phyloP scores from a whole-genome alignment of 2,113 vertebrate genomes.

The Sorex araneus region DNA sequence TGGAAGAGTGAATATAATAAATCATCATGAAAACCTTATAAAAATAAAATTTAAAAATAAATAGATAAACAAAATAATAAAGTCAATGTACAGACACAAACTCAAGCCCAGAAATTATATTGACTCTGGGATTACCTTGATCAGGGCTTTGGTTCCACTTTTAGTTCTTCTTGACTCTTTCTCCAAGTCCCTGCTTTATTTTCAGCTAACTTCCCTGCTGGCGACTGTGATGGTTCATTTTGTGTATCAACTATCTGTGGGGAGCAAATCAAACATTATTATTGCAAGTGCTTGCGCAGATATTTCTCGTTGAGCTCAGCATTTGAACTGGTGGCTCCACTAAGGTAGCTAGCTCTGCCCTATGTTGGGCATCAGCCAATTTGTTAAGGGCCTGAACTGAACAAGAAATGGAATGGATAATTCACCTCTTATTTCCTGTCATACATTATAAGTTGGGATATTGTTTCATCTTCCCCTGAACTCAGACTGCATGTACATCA shows the following conservation, averaged over 20 bases:
- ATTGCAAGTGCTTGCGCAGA: neutral
- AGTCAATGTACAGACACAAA: constrained; percentile 10
- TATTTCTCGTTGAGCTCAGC: neutral
- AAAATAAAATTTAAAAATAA: no score
- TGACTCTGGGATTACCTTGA: constrained; percentile 25
- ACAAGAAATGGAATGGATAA: neutral
- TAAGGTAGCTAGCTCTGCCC: neutral
- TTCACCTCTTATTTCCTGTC: neutral
- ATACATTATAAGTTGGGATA: neutral
- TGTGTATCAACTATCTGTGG: neutral
- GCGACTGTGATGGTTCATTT: neutral
- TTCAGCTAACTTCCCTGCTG: constrained; percentile 22
- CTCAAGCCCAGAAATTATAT: constrained; percentile 31
- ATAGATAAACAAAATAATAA: neutral
- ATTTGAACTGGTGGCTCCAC: neutral
- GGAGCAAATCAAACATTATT: neutral
- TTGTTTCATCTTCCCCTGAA: neutral
- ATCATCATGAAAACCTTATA: no score
- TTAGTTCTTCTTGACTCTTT: neutral
- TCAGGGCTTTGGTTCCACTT: neutral
- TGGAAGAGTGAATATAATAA: no score
- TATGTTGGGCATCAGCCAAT: neutral
- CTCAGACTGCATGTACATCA: neutral
- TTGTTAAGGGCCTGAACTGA: neutral
- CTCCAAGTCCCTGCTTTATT: constrained; percentile 26